Conservation (phyloP, 2,113 vertebrate species). For the Apistogramma diplotaenia region DNA sequence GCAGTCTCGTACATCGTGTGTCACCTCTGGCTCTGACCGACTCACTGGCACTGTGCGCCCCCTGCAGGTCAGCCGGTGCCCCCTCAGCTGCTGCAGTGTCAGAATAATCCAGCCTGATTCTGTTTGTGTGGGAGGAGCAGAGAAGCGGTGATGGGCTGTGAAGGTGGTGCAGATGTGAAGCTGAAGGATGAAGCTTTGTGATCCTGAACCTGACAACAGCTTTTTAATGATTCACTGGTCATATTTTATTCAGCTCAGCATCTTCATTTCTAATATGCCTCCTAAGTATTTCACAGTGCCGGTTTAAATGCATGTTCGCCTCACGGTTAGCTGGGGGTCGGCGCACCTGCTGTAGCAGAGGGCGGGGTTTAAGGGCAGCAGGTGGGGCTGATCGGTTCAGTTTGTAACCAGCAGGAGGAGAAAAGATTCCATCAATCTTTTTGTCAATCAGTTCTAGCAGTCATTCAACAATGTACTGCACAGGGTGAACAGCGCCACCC, state of each 20-base stretch:
- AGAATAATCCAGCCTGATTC: not conserved
- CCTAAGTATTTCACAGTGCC: not conserved
- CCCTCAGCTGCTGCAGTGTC: not conserved
- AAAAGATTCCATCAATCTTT: not conserved
- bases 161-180: not conserved
- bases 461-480: not conserved
- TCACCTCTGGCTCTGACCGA: not conserved
- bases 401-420: not conserved
- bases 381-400: not conserved
- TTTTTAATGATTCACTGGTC: not conserved
- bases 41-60: not conserved
- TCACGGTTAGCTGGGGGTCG: fast-evolving
- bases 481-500: not conserved
- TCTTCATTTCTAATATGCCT: not conserved
- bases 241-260: not conserved
- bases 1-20: not conserved
- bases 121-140: fast-evolving
- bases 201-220: not conserved
- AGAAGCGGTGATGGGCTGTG: not conserved
- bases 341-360: not conserved
- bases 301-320: not conserved
- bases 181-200: not conserved
- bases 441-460: not conserved
- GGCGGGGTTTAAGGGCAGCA: not conserved
- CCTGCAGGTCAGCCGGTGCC: not conserved